Evolutionary conservation across 2,113 vertebrate genomes (phyloP), one percentile per base, ranked within the genome.

Genomic region (Microcebus griseorufus): DNA sequence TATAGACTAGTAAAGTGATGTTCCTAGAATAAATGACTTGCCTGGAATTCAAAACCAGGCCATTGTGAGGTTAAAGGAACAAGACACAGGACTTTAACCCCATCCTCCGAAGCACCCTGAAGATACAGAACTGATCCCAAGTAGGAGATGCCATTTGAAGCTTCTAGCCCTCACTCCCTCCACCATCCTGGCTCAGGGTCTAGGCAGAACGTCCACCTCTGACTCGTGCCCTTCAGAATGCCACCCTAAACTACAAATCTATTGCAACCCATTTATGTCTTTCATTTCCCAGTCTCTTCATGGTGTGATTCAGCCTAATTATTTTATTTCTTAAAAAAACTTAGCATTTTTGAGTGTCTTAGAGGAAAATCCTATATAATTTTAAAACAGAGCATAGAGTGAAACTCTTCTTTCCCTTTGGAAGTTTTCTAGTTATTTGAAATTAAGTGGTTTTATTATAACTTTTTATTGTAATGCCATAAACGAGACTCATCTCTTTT

Each of bases 271-370:
- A 42, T 34, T 90, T 62, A 72, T 32, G 80, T 92, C 34, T 65
- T 95, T 78, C 51, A 84, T 64, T 78, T 86, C 39, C 42, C 5
- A 23, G 20, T 78, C 27, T 88, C n/a, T 65, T n/a, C 32, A 45
- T 82, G 34, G 48, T 69, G 8, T 58, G 42, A 37, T 75, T 73
- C 39, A 25, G 14, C 25, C 79, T 93, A 90, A 96, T 90, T 73
- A 69, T 67, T 79, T 92, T 51, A 64, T 93, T 88, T 88, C 25
- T 13, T 81, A 91, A 67, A 64, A 81, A 92, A 78, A 90, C 58
- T 13, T 64, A 84, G 23, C 13, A 53, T 67, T 82, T 95, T 92
- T 60, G n/a, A 89, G n/a, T 60, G 23, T 32, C 70, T 79, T 87
- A 70, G 37, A 51, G 22, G 45, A 93, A 95, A 95, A 95, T 81